A percentile compares a stretch with the other conserved stretches of the same genome.
Conservation (phyloP, 2,113 vertebrate genomes). For the Lophura nycthemera region DNA sequence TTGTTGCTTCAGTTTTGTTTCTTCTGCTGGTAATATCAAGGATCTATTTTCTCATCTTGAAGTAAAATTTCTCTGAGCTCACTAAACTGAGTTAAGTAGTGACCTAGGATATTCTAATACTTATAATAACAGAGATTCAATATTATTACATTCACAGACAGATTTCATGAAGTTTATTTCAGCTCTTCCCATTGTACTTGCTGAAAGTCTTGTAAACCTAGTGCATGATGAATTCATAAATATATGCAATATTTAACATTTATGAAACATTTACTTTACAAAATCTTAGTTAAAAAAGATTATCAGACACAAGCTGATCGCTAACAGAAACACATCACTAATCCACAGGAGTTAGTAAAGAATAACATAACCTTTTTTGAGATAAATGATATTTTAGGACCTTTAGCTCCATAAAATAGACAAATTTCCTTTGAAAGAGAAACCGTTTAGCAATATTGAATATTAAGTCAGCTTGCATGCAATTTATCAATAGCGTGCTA, state of each 20-base stretch:
- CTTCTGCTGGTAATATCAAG: background rate
- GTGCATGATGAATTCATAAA: background rate
- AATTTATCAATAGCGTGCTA: background rate
- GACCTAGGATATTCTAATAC: background rate
- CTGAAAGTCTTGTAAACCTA: background rate
- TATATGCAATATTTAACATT: background rate
- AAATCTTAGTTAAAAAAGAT: background rate
- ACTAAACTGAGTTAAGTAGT: background rate
- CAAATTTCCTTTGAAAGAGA: background rate
- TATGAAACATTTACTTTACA: background rate
- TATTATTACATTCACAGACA: background rate
- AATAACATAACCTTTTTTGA: background rate
- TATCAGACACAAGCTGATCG: background rate
- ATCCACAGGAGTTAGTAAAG: background rate
- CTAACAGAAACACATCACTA: background rate
- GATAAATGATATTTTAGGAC: background rate
- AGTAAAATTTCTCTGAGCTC: background rate
- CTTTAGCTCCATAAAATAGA: background rate
- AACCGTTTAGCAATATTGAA: background rate
- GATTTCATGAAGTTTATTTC: background rate
- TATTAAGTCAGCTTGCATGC: background rate
- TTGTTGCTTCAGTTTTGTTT: background rate
- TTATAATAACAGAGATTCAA: background rate
- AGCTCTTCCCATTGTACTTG: background rate
- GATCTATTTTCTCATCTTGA: background rate